Evolutionary conservation across 2,888 invertebrate genomes (phyloP).

Genomic region (Drosophila peninsularis): DNA sequence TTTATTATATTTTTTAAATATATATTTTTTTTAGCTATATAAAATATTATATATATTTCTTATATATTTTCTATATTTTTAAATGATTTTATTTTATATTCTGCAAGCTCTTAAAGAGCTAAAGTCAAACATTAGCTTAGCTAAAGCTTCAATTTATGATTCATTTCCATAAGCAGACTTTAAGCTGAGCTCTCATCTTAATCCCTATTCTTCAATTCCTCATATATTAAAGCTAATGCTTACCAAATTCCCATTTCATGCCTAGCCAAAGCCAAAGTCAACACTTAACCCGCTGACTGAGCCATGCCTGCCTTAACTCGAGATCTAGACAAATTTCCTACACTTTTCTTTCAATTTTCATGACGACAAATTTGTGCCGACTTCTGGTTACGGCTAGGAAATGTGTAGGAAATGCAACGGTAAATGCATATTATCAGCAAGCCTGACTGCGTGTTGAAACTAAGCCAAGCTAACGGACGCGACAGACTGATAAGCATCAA

Average conservation of each 20-base stretch:
- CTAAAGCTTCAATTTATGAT: neutral
- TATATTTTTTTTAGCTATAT: neutral
- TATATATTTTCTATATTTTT: neutral
- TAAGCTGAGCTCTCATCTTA: neutral
- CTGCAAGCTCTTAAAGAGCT: no score
- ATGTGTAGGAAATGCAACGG: slow-evolving; percentile 65
- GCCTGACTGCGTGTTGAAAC: slow-evolving; percentile 64
- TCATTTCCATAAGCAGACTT: neutral
- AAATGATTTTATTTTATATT: neutral
- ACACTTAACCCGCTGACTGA: neutral
- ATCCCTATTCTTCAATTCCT: neutral
- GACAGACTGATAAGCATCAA: slow-evolving; percentile 73
- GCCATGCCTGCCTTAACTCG: neutral
- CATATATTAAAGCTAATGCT: neutral
- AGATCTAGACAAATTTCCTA: slow-evolving; percentile 17
- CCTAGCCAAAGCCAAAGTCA: neutral
- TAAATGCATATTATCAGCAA: slow-evolving; percentile 60
- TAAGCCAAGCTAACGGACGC: slow-evolving; percentile 69
- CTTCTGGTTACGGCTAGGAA: slow-evolving; percentile 7
- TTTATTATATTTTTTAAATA: neutral
- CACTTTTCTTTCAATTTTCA: slow-evolving; percentile 11
- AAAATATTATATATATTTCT: neutral
- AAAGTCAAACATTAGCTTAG: neutral
- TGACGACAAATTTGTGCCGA: slow-evolving; percentile 7
- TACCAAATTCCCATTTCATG: neutral